A percentile compares a stretch with the other conserved stretches of the same genome.
phyloP scores from a whole-genome alignment of 1,140 invertebrate genomes.

The Delia radicum region DNA sequence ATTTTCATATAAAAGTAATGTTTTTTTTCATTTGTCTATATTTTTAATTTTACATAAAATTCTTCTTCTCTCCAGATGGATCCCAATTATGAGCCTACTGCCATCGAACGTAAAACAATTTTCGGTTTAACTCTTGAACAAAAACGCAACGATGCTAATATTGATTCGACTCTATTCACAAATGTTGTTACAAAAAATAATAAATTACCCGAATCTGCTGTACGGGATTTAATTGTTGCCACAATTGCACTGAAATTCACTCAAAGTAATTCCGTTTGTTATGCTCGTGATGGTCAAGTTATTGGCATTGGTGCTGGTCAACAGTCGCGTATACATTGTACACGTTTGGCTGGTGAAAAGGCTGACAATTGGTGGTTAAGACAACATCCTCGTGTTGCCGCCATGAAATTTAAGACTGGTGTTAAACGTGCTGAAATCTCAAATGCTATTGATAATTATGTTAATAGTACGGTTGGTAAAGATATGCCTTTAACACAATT shows the following conservation, averaged over 20 bases:
- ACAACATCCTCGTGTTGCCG: constrained; percentile 84
- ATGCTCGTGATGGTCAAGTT: constrained; percentile 78
- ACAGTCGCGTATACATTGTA: constrained; percentile 97
- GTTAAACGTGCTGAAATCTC: constrained; percentile 91
- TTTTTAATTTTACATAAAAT: background rate
- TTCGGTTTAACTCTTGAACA: constrained; percentile 94
- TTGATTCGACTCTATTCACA: constrained; percentile 75
- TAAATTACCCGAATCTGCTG: constrained; percentile 70
- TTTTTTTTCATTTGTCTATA: no score
- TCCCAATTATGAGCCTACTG: constrained; percentile 75
- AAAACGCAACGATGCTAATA: constrained; percentile 84
- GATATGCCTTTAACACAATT: constrained; percentile 57
- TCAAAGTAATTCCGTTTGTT: constrained; percentile 66
- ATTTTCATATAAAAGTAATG: no score
- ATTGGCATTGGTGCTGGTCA: constrained; percentile 97
- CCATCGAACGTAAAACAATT: constrained; percentile 81
- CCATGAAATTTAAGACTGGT: constrained; percentile 85
- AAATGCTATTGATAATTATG: constrained; percentile 95
- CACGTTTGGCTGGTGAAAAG: constrained; percentile 93
- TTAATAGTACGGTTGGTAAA: constrained; percentile 84
- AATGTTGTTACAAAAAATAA: constrained; percentile 81
- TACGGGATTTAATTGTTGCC: constrained; percentile 91
- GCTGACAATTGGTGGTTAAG: constrained; percentile 98
- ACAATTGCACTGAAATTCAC: constrained; percentile 97
- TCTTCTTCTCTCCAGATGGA: constrained; percentile 92